phyloP scores from a whole-genome alignment of 2,888 invertebrate genomes.

The Eupithecia subfuscata region DNA sequence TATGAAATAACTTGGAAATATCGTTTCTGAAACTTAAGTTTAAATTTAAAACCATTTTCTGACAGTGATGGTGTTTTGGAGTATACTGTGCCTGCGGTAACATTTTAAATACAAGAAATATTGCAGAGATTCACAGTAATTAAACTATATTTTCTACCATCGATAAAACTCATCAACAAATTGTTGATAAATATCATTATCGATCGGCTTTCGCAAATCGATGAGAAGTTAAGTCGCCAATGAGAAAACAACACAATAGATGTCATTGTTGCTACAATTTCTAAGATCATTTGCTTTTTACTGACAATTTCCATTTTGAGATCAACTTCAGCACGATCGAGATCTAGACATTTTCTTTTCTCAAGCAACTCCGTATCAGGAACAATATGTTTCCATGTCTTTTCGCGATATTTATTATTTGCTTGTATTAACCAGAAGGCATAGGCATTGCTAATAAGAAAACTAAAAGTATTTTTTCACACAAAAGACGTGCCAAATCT shows the following conservation, averaged over 20 bases:
- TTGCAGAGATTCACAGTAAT: not conserved
- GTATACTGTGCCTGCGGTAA: not conserved
- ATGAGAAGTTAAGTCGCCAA: conserved; percentile 36
- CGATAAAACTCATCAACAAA: conserved; percentile 14
- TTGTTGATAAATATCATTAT: conserved; percentile 34
- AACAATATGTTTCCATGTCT: not conserved
- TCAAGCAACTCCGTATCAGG: not conserved
- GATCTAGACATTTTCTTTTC: not conserved
- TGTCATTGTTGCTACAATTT: conserved; percentile 25
- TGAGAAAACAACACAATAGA: conserved; percentile 37
- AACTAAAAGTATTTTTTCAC: not conserved
- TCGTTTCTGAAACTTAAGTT: not conserved
- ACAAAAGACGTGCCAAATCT: not conserved
- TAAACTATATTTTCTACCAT: not conserved
- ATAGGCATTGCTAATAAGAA: not conserved
- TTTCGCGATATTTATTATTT: not conserved
- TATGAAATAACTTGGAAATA: not conserved
- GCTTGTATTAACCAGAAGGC: not conserved
- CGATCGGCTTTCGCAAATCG: conserved; percentile 43
- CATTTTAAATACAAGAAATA: not conserved
- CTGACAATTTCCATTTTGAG: conserved; percentile 16
- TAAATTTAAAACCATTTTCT: not conserved
- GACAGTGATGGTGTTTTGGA: not conserved
- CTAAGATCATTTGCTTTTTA: conserved; percentile 22
- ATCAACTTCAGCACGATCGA: not conserved